Evolutionary conservation across 2,888 invertebrate species (phyloP), one percentile per base, ranked within the genome.

Genomic region (Erebia ligea): DNA sequence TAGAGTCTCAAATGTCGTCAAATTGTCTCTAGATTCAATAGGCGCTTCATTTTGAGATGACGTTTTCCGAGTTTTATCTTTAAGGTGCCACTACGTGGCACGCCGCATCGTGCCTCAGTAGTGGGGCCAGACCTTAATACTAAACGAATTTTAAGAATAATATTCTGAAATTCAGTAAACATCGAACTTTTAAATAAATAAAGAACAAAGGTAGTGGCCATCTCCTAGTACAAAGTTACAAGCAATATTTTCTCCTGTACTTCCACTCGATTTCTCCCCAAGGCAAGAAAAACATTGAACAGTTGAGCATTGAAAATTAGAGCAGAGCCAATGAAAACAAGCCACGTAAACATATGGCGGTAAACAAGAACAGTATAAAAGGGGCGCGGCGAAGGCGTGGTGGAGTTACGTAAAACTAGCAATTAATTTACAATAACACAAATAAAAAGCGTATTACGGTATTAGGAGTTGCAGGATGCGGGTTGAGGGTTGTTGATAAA

Each of bases 321-420:
- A 70, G 42, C 71, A 63, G 68, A 50, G 68, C 66, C 70, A 73
- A 68, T 76, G 68, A 73, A 72, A 73, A 72, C 73, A 73, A 73
- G 62, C 56, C 56, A 69, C 73, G 69, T 73, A 71, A 62, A 69
- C 69, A 71, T 48, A 73, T 65, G 73, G 69, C 52, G 40, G 71
- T 70, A 71, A 69, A 70, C 72, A 64, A 70, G 50, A 59, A 64
- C 62, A 66, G 64, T 69, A 62, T 40, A 17, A 58, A 73, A 52
- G 62, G 73, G 73, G 73, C 63, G 73, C 68, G 73, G 68, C 48
- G 21, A 25, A 68, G 70, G 73, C 66, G 73, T 66, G 73, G 73
- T 68, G 42, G 61, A 63, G 68, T 73, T 68, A 58, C 66, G 71
- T 71, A 63, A 54, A 73, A 73, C 71, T 67, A 70, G 61, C 68